Evolutionary conservation across 2,113 vertebrate genomes (phyloP), one percentile per base, ranked within the genome.

Genomic region (Orientallactaga bullata): DNA sequence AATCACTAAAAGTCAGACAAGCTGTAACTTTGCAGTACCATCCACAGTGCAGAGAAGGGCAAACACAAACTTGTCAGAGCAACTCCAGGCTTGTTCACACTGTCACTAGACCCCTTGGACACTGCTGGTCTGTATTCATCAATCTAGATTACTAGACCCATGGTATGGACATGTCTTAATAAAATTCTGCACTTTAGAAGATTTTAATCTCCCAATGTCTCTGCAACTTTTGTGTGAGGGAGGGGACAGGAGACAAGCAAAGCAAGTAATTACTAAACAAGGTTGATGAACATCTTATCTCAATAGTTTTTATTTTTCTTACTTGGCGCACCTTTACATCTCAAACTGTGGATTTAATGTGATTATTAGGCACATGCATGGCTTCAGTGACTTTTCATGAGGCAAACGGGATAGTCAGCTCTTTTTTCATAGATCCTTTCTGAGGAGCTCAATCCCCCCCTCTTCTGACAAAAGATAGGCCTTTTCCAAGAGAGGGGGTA

Each of bases 331-430:
- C 35, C 82, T 73, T 91, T 42, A 84, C 78, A 60, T 63, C 24
- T 39, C 18, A 20, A 87, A 95, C 63, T 79, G 23, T 55, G 32
- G n/a, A 79, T 93, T 86, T 58, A 32, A 80, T 16, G 71, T 78
- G 82, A 94, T 71, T 89, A 30, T 92, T 61, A 86, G 58, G 30
- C 92, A 91, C 85, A 90, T 90, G 85, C 63, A 60, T 81, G 90
- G 66, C 60, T 60, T 96, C 94, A 90, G 83, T 83, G 94, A 95
- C 92, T 93, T 95, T 94, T 93, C 94, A 90, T 74, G 94, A 88
- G 78, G 78, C 73, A 69, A 87, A 95, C 42, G n/a, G 84, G 85
- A 95, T 94, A 96, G 91, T 94, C 77, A 87, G 81, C n/a, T 84
- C 61, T 77, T 93, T 96, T 83, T 85, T 61, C 80, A 94, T 26